phyloP scores from a whole-genome alignment of 2,113 vertebrate genomes.

The Merops nubicus region DNA sequence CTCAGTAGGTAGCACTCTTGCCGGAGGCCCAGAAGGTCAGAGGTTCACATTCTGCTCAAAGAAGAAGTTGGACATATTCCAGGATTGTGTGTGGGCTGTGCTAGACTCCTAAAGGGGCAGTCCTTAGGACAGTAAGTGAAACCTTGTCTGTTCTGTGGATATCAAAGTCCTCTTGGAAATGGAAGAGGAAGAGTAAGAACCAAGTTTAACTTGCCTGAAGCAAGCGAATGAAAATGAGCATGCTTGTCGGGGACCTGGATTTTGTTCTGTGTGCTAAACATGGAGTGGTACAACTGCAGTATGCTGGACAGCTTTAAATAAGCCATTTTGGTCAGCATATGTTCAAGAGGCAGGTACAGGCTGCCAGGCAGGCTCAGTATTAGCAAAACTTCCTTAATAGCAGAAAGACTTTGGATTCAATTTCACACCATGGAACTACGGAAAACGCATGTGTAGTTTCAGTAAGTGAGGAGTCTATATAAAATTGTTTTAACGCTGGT shows the following conservation, averaged over 20 bases:
- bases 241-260: neutral
- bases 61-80: conserved; percentile 52
- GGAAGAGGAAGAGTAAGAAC: neutral
- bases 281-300: neutral
- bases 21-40: conserved; percentile 48
- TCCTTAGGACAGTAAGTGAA: conserved; percentile 37
- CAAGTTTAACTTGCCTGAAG: neutral
- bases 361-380: neutral
- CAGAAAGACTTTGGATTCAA: neutral
- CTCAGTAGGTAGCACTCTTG: conserved; percentile 63
- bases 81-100: conserved; percentile 57
- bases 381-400: neutral
- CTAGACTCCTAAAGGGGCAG: conserved; percentile 9
- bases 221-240: neutral
- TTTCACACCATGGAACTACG: neutral
- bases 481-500: neutral
- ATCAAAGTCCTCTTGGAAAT: conserved; percentile 29
- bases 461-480: neutral
- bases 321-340: neutral
- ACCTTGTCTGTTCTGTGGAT: neutral
- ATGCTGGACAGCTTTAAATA: neutral
- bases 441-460: neutral
- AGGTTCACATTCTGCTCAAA: conserved; percentile 54
- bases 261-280: neutral
- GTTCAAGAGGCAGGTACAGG: neutral